Percentiles rank a stretch among this genome's conserved stretches.
phyloP scores from a whole-genome alignment of 2,888 invertebrate species.

The Nemotelus pantherinus region DNA sequence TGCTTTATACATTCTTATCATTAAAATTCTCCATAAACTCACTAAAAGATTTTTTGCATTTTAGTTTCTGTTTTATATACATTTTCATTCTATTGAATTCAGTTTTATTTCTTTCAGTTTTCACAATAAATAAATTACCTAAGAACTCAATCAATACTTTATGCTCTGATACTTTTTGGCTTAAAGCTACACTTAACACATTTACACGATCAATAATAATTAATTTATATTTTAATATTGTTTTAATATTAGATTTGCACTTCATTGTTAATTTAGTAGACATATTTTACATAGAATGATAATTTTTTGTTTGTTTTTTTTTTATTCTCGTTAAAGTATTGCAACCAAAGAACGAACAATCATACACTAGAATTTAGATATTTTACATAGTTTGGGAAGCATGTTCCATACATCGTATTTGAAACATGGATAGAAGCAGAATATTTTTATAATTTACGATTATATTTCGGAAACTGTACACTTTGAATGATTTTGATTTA shows the following conservation, averaged over 20 bases:
- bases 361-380: no score
- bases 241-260: slow-evolving; percentile 31
- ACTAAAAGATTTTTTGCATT: not conserved
- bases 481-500: no score
- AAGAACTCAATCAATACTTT: not conserved
- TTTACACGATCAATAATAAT: slow-evolving; percentile 32
- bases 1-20: slow-evolving; percentile 22
- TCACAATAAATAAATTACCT: slow-evolving; percentile 35
- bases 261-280: slow-evolving; percentile 17
- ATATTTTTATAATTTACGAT: no score
- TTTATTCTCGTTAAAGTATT: not conserved
- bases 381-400: no score
- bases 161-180: not conserved
- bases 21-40: not conserved
- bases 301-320: not conserved
- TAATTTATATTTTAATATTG: slow-evolving; percentile 18
- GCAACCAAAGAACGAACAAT: no score
- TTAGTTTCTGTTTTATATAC: slow-evolving; percentile 14
- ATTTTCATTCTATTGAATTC: not conserved
- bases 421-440: no score
- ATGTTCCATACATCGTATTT: no score
- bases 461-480: no score
- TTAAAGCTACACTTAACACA: slow-evolving; percentile 36
- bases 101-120: not conserved
- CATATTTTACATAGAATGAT: not conserved